Evolutionary conservation across 2,113 vertebrate species (phyloP).

Genomic region (Centropus bengalensis): DNA sequence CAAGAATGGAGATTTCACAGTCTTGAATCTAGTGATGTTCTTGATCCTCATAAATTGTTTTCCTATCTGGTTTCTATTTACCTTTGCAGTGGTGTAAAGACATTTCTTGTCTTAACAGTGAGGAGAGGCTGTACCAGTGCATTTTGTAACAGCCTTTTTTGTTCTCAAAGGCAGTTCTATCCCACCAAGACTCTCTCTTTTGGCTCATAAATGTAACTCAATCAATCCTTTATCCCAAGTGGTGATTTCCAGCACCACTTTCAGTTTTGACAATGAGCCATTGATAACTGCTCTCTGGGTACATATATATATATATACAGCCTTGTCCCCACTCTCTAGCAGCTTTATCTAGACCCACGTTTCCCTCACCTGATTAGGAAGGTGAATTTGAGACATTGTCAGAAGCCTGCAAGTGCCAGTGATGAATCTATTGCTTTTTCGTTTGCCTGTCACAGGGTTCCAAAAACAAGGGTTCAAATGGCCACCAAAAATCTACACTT

Average conservation of each 20-base stretch:
- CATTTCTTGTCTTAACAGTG: background rate
- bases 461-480: conserved; percentile 22
- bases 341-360: conserved; percentile 48
- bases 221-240: conserved; percentile 37
- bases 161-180: background rate
- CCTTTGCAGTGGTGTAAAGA: background rate
- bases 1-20: conserved; percentile 23
- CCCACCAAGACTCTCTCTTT: conserved; percentile 20
- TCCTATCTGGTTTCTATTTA: background rate
- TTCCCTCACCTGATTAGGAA: conserved; percentile 64
- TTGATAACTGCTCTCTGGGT: conserved; percentile 53
- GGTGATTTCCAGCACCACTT: background rate
- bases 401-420: conserved; percentile 16
- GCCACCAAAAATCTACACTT: background rate
- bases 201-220: conserved; percentile 40
- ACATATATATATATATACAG: conserved; percentile 27
- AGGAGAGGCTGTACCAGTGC: background rate
- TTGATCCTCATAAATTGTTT: background rate
- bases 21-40: background rate
- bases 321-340: background rate
- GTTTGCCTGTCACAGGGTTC: background rate
- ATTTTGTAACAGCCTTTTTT: background rate
- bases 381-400: conserved; percentile 47
- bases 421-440: conserved; percentile 69
- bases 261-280: conserved; percentile 53